These are phyloP conservation scores for Pampusana beccarii DNA, from an alignment of 2,113 vertebrate species.

Conservation along the genomic window DNA sequence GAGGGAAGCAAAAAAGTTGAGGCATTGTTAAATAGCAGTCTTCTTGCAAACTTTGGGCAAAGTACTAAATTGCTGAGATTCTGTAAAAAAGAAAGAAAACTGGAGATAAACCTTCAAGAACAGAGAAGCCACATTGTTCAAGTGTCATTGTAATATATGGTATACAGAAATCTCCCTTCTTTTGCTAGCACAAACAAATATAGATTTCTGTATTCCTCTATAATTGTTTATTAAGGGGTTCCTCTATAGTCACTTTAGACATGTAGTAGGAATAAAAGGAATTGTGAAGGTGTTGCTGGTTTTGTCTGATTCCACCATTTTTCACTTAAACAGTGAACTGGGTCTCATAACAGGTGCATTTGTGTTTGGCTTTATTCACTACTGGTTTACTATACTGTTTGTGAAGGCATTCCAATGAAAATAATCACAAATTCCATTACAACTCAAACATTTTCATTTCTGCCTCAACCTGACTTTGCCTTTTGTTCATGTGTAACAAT, in stretches of 20 bases:
- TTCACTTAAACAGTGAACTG: background rate
- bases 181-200: background rate
- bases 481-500: background rate
- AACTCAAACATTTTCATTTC: slow-evolving; percentile 30
- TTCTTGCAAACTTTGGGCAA: background rate
- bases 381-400: background rate
- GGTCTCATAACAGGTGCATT: background rate
- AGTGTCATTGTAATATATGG: background rate
- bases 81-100: background rate
- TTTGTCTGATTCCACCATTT: background rate
- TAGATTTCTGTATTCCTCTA: background rate
- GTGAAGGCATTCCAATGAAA: slow-evolving; percentile 6
- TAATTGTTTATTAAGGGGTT: background rate
- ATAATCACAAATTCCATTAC: slow-evolving; percentile 49
- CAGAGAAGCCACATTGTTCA: background rate
- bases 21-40: background rate
- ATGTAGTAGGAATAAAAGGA: background rate
- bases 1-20: background rate
- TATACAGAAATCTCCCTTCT: background rate
- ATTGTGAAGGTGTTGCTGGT: background rate
- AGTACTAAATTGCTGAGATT: background rate
- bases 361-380: background rate
- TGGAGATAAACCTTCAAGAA: background rate
- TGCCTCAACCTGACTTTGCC: slow-evolving; percentile 20
- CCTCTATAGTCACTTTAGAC: background rate